Base-by-base conservation (phyloP, 2,113 vertebrate species). In the Tretioscincus oriximinensis region DNA sequence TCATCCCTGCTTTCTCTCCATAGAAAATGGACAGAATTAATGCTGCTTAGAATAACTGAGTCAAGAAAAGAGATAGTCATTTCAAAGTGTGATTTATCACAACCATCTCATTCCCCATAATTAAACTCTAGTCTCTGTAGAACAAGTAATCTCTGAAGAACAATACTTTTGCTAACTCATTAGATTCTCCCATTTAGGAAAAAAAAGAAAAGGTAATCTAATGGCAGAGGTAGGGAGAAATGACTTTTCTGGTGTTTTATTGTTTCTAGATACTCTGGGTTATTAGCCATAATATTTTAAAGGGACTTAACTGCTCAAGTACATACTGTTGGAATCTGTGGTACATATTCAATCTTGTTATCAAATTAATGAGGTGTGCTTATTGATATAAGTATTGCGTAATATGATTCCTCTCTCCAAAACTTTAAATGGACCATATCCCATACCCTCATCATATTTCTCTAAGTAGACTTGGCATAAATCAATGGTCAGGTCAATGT, bases 241-340 rank as follows among this genome's bases (percentile, higher is more conserved):
- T 64, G 88, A 79, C 41, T 85, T 84, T 29, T 84, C 73, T 82
- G 87, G 76, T 81, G 71, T 78, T 89, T 83, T 89, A 74, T 73
- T 91, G 49, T 84, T 90, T 47, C 60, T 85, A 78, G 24, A 51
- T 87, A 88, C 77, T 86, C 51, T 89, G 84, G 89, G 88, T 91
- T 90, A 93, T 86, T 82, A 41, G 87, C 66, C 83, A 88, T 88
- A 92, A 80, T 81, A 82, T 90, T 88, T 93, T 87, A 91, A 94
- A 93, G 91, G 91, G 87, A 88, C 91, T 94, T 78, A 89, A 82
- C 78, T 85, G 81, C 76, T 92, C 66, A 88, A 86, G 94, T 93
- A 82, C 71, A 88, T 81, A 51, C 31, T 91, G 73, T 81, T 72
- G 90, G 77, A 28, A 41, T 93, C 73, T 90, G 82, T 88, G 88